Base-by-base conservation (phyloP, 1,140 invertebrate species). In the Hermatobates lingyangjiaoensis region DNA sequence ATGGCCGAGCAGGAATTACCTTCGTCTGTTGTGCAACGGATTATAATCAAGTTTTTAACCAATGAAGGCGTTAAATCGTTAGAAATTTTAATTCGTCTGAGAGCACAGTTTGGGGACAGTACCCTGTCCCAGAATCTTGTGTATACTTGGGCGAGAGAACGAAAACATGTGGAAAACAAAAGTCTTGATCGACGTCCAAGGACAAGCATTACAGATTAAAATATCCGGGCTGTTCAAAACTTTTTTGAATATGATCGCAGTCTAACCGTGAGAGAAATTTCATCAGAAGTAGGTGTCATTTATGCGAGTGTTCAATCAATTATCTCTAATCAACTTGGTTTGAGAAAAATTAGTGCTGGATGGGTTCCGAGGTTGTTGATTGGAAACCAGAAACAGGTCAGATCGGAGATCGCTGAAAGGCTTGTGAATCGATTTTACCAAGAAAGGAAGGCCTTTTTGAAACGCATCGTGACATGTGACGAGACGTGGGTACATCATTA, bases 401-500 rank as follows among this genome's bases (percentile, higher is more conserved):
- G 30, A 10, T 34, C 30, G n/a, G 30, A 34, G 30, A 34, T 34
- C n/a, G n/a, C 7, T 34, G 30, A 34, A 34, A 34, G 7, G n/a
- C 30, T 34, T 34, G 7, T 34, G 30, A 34, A 34, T 34, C 30
- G 7, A 34, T 34, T 34, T 34, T n/a, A 34, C n/a, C 30, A n/a
- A 10, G n/a, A n/a, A n/a, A n/a, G n/a, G n/a, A n/a, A n/a, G n/a
- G n/a, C n/a, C n/a, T n/a, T n/a, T n/a, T n/a, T n/a, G n/a, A n/a
- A n/a, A n/a, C n/a, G n/a, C n/a, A n/a, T n/a, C n/a, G 7, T 10
- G 7, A 34, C 30, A n/a, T 34, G 30, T n/a, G n/a, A 7, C 30
- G n/a, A 10, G 7, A 34, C 7, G n/a, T 10, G n/a, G 30, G 7
- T 66, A 14, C 62, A 67, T 50, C 54, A 63, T 48, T 66, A 63